These are phyloP conservation scores for Eubasilissa splendida DNA, from an alignment of 2,888 invertebrate genomes.

Conservation along the genomic window DNA sequence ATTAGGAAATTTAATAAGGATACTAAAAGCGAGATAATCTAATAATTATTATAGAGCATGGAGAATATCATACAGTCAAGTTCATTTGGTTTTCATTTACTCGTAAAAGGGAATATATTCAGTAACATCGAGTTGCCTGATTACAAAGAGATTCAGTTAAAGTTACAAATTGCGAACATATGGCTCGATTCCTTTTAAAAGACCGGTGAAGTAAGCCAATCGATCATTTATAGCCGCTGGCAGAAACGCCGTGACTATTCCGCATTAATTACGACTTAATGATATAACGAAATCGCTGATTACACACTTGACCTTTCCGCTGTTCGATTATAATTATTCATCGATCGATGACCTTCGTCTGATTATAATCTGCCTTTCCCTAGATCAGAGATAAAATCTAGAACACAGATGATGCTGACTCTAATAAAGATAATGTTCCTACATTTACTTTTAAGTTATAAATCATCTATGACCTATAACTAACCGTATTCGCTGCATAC, in stretches of 20 bases:
- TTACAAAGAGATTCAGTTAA: neutral
- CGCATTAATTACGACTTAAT: slow-evolving; percentile 18
- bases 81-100: too few relatives aligned
- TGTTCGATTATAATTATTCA: slow-evolving; percentile 40
- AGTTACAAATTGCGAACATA: neutral
- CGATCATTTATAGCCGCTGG: slow-evolving; percentile 16
- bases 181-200: slow-evolving; percentile 20
- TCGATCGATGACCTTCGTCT: slow-evolving; percentile 40
- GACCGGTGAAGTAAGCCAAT: slow-evolving; percentile 10
- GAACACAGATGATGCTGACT: slow-evolving; percentile 5
- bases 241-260: neutral
- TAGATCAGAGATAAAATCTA: slow-evolving; percentile 29
- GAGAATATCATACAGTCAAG: too few relatives aligned
- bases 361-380: slow-evolving; percentile 36
- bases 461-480: too few relatives aligned
- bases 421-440: too few relatives aligned
- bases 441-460: too few relatives aligned
- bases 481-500: too few relatives aligned
- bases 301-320: slow-evolving; percentile 43
- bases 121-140: too few relatives aligned
- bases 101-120: too few relatives aligned
- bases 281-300: slow-evolving; percentile 36
- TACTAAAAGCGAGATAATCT: too few relatives aligned
- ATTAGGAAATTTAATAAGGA: too few relatives aligned
- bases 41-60: too few relatives aligned